Evolutionary conservation across 2,797 vertebrate genomes (phyloP), one percentile per base, ranked within the genome.

Genomic region (Borostomias antarcticus): DNA sequence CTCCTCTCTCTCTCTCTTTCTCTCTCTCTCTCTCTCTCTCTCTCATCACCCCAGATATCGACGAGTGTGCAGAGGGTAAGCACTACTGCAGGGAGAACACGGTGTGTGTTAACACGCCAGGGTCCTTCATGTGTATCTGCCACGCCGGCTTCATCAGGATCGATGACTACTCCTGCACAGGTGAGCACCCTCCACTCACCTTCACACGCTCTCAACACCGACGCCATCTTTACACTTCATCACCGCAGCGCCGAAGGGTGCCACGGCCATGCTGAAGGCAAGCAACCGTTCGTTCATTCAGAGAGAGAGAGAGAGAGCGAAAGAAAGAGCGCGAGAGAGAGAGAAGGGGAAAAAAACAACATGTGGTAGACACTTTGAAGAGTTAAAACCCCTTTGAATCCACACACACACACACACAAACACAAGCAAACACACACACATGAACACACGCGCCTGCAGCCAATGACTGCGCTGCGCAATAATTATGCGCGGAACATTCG

Each of bases 71-170:
- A 21, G 95, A 96, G 82, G 95, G 95, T 25, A 93, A 92, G 58
- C 96, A 98, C 81, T 98, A 98, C 88, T 98, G 96, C 78, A 91
- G 93, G 7, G 96, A 97, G 87, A 98, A 98, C 73, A 96, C 96
- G 15, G 88, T 96, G 90, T 98, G 96, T 1, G 93, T 98, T 37
- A 98, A 98, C 72, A 96, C 94, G 10, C 94, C 95, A 0, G 95
- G 96, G 51, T 96, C 95, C 76, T 98, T 97, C 81, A 95, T 96
- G 94, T 98, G 96, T 79, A 93, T 96, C 86, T 98, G 96, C 89
- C 94, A 92, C 80, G 93, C 93, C 0, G 96, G 96, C 40, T 98
- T 95, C 79, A 95, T 98, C 86, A 92, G 95, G 81, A 96, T 98
- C 65, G 96, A 98, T 80, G 96, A 98, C 81, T 98, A 96, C 68